A percentile compares a stretch with the other conserved stretches of the same genome.
These are phyloP conservation scores for Drosophila imparisetae DNA, from an alignment of 2,888 invertebrate species.

Conservation along the genomic window DNA sequence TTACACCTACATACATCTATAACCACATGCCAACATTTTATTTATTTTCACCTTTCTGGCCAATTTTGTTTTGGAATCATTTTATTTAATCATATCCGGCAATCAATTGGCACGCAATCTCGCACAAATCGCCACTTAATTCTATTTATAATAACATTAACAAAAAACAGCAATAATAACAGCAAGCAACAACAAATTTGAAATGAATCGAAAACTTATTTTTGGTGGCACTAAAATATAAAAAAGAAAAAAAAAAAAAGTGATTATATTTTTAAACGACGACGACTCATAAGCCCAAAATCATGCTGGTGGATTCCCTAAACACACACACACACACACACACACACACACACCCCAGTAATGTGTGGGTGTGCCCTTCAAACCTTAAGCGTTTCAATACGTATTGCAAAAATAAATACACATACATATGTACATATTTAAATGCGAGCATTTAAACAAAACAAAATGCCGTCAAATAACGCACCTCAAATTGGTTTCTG, in stretches of 20 bases:
- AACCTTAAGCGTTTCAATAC: conserved; percentile 29
- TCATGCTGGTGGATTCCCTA: conserved; percentile 53
- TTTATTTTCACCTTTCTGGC: not conserved
- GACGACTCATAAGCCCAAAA: conserved; percentile 41
- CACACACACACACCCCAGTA: conserved; percentile 9
- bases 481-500: conserved; percentile 33
- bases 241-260: conserved; percentile 13
- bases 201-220: conserved; percentile 74
- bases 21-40: not conserved
- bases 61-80: conserved; percentile 13
- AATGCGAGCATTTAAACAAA: conserved; percentile 33
- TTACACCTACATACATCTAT: not conserved
- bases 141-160: conserved; percentile 74
- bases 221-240: conserved; percentile 51
- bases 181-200: conserved; percentile 44
- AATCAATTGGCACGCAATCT: conserved; percentile 79
- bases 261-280: conserved; percentile 65
- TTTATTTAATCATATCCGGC: conserved; percentile 69
- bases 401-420: conserved; percentile 19
- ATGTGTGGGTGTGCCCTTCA: conserved; percentile 49
- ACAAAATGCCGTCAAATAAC: conserved; percentile 50
- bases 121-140: conserved; percentile 76
- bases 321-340: conserved; percentile 22
- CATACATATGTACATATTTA: conserved; percentile 3
- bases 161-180: conserved; percentile 29